phyloP scores from a whole-genome alignment of 2,797 vertebrate genomes.

The Catharus ustulatus region DNA sequence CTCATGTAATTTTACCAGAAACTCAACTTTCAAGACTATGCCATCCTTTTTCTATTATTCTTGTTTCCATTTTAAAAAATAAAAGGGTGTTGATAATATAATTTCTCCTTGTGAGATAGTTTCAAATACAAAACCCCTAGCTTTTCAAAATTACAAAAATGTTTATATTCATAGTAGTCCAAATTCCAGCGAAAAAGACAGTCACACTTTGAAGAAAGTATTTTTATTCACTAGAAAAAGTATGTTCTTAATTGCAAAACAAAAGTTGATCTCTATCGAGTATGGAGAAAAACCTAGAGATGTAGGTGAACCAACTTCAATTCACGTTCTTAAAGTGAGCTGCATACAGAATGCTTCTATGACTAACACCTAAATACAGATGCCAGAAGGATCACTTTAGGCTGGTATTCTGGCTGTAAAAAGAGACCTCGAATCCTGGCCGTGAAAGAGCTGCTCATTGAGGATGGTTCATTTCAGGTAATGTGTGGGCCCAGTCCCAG shows the following conservation, averaged over 20 bases:
- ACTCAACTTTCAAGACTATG: not conserved
- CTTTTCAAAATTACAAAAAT: not conserved
- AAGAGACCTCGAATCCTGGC: not conserved
- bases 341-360: not conserved
- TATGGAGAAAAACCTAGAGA: not conserved
- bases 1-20: not conserved
- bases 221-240: not conserved
- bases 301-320: not conserved
- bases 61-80: slow-evolving; percentile 24
- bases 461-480: not conserved
- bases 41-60: not conserved
- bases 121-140: not conserved
- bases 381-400: not conserved
- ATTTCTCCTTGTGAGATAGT: not conserved
- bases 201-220: not conserved
- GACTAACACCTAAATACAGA: not conserved
- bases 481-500: not conserved
- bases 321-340: not conserved
- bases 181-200: not conserved
- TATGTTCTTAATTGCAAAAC: not conserved
- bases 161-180: not conserved
- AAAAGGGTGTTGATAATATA: not conserved
- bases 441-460: not conserved
- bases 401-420: not conserved
- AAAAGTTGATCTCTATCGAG: not conserved